A percentile compares a stretch with the other conserved stretches of the same genome.
phyloP scores from a whole-genome alignment of 2,797 vertebrate genomes.

The Rhabdomys pumilio region DNA sequence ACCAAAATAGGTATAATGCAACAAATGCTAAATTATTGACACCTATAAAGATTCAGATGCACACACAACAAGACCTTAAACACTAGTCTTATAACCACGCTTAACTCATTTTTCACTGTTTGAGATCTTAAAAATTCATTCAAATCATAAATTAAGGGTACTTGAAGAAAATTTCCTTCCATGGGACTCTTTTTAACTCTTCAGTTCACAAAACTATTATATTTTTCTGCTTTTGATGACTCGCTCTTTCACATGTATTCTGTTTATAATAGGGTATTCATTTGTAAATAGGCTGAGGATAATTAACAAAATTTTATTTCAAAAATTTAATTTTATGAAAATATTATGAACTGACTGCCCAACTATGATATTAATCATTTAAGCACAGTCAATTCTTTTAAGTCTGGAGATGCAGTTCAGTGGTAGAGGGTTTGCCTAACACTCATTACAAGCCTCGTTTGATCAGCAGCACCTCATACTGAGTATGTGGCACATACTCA shows the following conservation, averaged over 20 bases:
- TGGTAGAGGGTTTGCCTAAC: background rate
- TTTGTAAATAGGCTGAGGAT: slow-evolving; percentile 2
- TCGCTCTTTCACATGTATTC: slow-evolving; percentile 1
- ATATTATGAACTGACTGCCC: background rate
- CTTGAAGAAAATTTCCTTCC: slow-evolving; percentile 17
- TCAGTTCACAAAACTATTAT: background rate
- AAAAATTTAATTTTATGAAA: slow-evolving; percentile 43
- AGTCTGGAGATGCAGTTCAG: background rate
- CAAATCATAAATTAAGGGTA: slow-evolving; percentile 10
- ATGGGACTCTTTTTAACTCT: background rate
- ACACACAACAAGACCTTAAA: background rate
- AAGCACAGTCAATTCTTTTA: background rate
- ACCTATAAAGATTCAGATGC: slow-evolving; percentile 24
- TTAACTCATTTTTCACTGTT: slow-evolving; percentile 28
- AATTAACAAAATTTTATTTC: slow-evolving; percentile 65
- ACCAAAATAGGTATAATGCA: slow-evolving; percentile 43
- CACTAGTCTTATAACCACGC: background rate
- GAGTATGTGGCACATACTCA: background rate
- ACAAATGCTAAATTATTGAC: slow-evolving; percentile 31
- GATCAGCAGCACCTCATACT: background rate
- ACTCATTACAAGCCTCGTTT: background rate
- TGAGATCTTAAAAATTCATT: background rate
- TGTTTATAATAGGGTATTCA: slow-evolving; percentile 45
- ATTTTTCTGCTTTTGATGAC: slow-evolving; percentile 44
- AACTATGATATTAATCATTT: background rate